phyloP scores from a whole-genome alignment of 30 jellyfish, hydroid and myxozoan genomes.

The Turritopsis rubra region DNA sequence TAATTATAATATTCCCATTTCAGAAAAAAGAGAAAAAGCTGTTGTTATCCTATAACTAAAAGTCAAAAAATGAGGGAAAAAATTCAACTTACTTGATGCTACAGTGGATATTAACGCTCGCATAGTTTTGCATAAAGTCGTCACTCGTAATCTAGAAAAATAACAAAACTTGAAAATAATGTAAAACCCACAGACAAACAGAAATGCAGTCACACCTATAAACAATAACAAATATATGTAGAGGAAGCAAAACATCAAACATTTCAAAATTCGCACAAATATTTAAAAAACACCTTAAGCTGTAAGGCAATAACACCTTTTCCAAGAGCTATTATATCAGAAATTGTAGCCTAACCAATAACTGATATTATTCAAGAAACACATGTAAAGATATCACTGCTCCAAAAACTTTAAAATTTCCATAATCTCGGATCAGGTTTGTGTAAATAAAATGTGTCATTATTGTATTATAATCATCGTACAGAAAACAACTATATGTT shows the following conservation, averaged over 20 bases:
- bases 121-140: not conserved
- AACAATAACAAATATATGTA: not conserved
- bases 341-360: too few species aligned
- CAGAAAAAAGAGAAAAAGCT: not conserved
- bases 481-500: too few species aligned
- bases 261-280: not conserved
- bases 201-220: not conserved
- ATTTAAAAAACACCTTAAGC: not conserved
- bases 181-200: not conserved
- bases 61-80: not conserved
- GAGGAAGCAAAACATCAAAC: not conserved
- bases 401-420: too few species aligned
- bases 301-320: not conserved
- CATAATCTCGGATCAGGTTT: too few species aligned
- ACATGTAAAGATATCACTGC: too few species aligned
- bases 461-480: too few species aligned
- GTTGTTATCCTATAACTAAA: not conserved
- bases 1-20: too few species aligned
- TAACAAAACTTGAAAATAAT: too few species aligned
- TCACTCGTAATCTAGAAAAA: not conserved
- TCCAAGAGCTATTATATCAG: too few species aligned
- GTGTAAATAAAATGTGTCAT: too few species aligned
- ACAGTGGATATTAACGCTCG: not conserved
- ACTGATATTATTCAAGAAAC: too few species aligned
- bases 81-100: not conserved